Evolutionary conservation across 2,113 vertebrate species (phyloP), one percentile per base, ranked within the genome.

Genomic region (Polyodon spathula): DNA sequence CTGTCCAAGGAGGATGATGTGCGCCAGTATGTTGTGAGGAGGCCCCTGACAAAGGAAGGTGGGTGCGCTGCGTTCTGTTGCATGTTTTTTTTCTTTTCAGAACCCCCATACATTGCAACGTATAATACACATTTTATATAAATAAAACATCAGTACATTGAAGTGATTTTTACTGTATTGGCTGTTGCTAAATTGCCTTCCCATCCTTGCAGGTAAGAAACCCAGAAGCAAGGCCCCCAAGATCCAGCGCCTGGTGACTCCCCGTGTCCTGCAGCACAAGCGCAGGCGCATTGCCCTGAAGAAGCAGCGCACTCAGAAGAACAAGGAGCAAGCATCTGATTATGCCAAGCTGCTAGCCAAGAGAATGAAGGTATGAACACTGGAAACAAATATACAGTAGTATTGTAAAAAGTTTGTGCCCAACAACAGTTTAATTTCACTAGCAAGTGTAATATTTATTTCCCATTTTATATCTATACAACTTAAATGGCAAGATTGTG

Each of bases 1-100:
- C 84, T 97, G 64, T 92, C 95, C 0, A 98, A 98, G 78, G 95
- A 98, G 74, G 96, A 98, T 42, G 96, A 98, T 3, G 95, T 99
- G 2, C 92, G 96, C 50, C 92, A 99, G 65, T 98, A 98, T 37
- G 94, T 99, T 71, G 96, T 99, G 74, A 91, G 95, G 68, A 94
- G 91, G 73, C 96, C 95, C n/a, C 73, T 99, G 56, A 86, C 84
- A 66, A 98, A 98, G 71, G 96, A 99, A 77, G 95, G 96, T 95
- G 66, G 70, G 78, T 9, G 2, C 58, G 12, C 27, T 61, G 12
- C 27, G 27, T 27, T 27, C 27, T 27, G 27, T 27, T 27, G 27
- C 27, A 27, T 27, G 27, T 1, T 27, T 27, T 27, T 27, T 2
- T 3, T 27, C 27, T 27, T 3, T 27, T 27, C 27, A 27, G 27